These are phyloP conservation scores for Andrena fulva DNA, from an alignment of 2,888 invertebrate genomes.

Conservation along the genomic window DNA sequence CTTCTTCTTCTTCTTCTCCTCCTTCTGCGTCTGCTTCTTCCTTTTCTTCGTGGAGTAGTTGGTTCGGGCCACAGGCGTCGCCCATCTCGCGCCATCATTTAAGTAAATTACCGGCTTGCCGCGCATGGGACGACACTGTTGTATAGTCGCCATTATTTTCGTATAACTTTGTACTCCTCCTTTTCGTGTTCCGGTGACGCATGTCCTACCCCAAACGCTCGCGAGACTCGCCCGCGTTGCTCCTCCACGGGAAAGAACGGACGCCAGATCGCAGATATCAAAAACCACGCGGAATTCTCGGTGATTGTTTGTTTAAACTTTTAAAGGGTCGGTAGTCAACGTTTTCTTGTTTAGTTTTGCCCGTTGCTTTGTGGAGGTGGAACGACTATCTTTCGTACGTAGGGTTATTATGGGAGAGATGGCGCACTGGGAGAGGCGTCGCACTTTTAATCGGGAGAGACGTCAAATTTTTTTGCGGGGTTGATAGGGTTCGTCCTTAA, in stretches of 20 bases:
- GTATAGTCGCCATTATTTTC: constrained; percentile 49
- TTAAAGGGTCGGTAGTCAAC: too few relatives aligned
- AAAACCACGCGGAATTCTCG: too few relatives aligned
- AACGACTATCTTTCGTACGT: too few relatives aligned
- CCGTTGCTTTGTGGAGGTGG: too few relatives aligned
- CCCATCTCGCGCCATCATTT: constrained; percentile 64
- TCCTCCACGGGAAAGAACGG: neutral
- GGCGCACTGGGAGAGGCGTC: too few relatives aligned
- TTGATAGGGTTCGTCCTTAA: too few relatives aligned
- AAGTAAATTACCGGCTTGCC: constrained; percentile 66
- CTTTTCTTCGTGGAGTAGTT: constrained; percentile 15
- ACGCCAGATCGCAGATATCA: neutral
- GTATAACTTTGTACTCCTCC: constrained; percentile 11
- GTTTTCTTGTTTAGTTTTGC: too few relatives aligned
- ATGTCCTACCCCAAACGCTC: neutral
- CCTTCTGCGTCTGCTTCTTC: constrained; percentile 26
- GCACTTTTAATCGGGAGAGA: too few relatives aligned
- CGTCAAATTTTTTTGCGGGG: too few relatives aligned
- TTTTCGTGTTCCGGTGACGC: constrained; percentile 3
- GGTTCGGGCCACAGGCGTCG: constrained; percentile 63
- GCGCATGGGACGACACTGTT: constrained; percentile 57
- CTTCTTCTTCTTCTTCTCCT: constrained; percentile 17
- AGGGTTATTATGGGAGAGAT: too few relatives aligned
- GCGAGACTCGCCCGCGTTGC: neutral
- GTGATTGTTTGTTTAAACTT: neutral